Conservation (phyloP, 2,113 vertebrate genomes). For the Triplophysa dalaica region DNA sequence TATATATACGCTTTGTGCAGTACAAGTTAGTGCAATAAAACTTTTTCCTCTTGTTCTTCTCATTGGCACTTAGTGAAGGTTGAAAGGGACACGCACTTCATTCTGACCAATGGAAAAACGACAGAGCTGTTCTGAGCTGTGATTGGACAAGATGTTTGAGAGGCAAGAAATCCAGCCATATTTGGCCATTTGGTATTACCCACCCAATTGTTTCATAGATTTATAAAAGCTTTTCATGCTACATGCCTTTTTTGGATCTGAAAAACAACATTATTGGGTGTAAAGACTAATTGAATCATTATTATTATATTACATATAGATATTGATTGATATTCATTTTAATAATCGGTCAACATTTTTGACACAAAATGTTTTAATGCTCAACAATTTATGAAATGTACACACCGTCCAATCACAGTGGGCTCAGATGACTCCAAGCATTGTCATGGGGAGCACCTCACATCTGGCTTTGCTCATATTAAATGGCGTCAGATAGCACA, state of each 20-base stretch:
- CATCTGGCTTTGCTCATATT: slow-evolving; percentile 28
- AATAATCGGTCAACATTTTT: neutral
- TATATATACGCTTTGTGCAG: slow-evolving; percentile 70
- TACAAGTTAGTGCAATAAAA: slow-evolving; percentile 78
- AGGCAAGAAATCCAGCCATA: neutral
- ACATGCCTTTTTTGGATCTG: neutral
- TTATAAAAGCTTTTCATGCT: neutral
- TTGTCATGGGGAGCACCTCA: slow-evolving; percentile 31
- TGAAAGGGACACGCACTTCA: slow-evolving; percentile 53
- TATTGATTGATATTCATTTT: too few species aligned
- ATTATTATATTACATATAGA: too few species aligned
- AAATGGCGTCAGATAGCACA: slow-evolving; percentile 43
- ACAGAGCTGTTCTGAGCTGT: slow-evolving; percentile 62
- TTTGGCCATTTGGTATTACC: neutral
- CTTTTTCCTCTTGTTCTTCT: slow-evolving; percentile 66
- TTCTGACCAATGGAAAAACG: slow-evolving; percentile 26
- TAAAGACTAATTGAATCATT: too few species aligned
- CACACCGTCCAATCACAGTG: neutral
- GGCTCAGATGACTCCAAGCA: slow-evolving; percentile 34
- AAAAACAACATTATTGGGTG: neutral
- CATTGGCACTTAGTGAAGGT: slow-evolving; percentile 81
- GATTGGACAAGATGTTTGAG: slow-evolving; percentile 31
- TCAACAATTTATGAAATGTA: neutral
- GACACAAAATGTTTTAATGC: neutral
- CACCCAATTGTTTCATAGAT: neutral